Evolutionary conservation across 1,140 invertebrate species (phyloP).

Genomic region (Drosophila tani): DNA sequence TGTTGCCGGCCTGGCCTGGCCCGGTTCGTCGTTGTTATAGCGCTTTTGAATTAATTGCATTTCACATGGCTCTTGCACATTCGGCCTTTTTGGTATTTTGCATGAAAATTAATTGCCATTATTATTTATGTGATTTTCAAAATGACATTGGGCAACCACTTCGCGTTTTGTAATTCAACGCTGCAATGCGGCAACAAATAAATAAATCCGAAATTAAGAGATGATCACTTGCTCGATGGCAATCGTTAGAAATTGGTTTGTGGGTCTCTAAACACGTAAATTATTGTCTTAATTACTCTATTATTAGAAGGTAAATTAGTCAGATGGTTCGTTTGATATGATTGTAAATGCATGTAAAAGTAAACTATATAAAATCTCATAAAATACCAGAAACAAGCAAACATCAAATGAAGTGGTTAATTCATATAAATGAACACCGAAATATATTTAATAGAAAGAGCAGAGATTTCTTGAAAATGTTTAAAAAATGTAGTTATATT

Average conservation of each 20-base stretch:
- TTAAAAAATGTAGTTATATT: no score
- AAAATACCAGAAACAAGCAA: no score
- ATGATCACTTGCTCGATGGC: slow-evolving; percentile 27
- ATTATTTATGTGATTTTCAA: slow-evolving; percentile 67
- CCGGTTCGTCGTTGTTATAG: slow-evolving; percentile 22
- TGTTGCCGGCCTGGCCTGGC: slow-evolving; percentile 6
- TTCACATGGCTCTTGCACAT: slow-evolving; percentile 70
- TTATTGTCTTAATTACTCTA: slow-evolving; percentile 29
- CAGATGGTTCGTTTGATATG: slow-evolving; percentile 1
- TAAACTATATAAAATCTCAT: background rate
- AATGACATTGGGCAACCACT: slow-evolving; percentile 37
- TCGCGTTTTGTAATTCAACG: slow-evolving; percentile 24
- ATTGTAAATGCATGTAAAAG: background rate
- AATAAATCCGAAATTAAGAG: slow-evolving; percentile 25
- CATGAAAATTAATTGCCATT: slow-evolving; percentile 71
- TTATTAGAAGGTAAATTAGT: slow-evolving; percentile 24
- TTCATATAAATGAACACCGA: background rate
- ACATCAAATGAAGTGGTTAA: background rate
- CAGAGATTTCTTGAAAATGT: no score
- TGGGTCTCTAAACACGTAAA: slow-evolving; percentile 9
- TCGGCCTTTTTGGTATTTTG: slow-evolving; percentile 59
- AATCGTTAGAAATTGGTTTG: slow-evolving; percentile 21
- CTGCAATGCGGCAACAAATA: slow-evolving; percentile 13
- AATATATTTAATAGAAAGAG: no score
- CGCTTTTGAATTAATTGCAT: slow-evolving; percentile 77